Evolutionary conservation across 2,888 invertebrate species (phyloP).

Genomic region (Drosophila formosana): DNA sequence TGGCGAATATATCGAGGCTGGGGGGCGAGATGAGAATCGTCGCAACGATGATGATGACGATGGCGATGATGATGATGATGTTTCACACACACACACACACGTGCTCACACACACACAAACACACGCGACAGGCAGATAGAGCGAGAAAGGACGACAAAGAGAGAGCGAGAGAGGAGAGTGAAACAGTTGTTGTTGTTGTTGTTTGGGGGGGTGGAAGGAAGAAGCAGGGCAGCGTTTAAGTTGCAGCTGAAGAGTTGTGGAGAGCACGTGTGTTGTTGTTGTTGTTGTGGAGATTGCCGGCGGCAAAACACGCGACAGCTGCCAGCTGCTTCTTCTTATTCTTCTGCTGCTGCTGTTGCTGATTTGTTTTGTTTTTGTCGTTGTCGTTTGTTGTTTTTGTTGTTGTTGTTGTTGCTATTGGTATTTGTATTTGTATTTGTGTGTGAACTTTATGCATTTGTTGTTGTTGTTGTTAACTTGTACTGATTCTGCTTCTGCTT

Average conservation of each 20-base stretch:
- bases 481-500: slow-evolving; percentile 19
- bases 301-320: slow-evolving; percentile 68
- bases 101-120: slow-evolving; percentile 14
- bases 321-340: neutral
- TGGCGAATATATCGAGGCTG: slow-evolving; percentile 70
- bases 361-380: neutral
- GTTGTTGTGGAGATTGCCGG: slow-evolving; percentile 51
- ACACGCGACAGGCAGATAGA: slow-evolving; percentile 1
- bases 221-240: slow-evolving; percentile 3
- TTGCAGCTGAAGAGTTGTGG: slow-evolving; percentile 23
- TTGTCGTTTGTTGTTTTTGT: slow-evolving; percentile 11
- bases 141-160: neutral
- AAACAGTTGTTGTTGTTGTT: neutral
- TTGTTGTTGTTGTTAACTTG: slow-evolving; percentile 31
- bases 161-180: neutral
- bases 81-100: slow-evolving; percentile 25
- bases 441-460: slow-evolving; percentile 20
- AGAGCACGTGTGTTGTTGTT: slow-evolving; percentile 63
- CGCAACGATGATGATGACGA: slow-evolving; percentile 23
- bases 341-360: neutral
- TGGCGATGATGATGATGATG: slow-evolving; percentile 25
- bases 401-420: slow-evolving; percentile 15
- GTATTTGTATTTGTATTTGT: slow-evolving; percentile 19
- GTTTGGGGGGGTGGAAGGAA: neutral
- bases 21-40: slow-evolving; percentile 53